These are phyloP conservation scores for Sigmodon hispidus DNA, from an alignment of 2,113 vertebrate genomes.

Conservation along the genomic window DNA sequence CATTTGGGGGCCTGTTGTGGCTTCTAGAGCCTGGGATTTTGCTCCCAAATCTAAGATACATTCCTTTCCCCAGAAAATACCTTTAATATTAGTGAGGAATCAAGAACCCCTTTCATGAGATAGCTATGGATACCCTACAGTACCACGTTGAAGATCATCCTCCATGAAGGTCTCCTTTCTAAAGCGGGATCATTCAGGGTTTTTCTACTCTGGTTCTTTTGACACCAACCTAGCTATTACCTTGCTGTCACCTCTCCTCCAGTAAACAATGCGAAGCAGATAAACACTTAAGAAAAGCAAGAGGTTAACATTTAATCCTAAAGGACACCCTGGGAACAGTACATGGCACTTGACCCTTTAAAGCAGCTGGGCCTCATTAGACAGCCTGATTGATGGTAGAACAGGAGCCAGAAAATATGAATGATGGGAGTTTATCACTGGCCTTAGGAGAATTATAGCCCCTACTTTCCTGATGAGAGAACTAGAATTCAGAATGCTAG, in stretches of 20 bases:
- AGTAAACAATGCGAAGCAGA: not conserved
- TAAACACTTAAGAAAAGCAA: not conserved
- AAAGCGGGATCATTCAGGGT: not conserved
- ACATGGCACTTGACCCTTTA: not conserved
- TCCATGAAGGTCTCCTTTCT: not conserved
- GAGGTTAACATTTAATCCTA: not conserved
- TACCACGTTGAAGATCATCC: not conserved
- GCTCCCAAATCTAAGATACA: not conserved
- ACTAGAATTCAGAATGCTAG: not conserved
- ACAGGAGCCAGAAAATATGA: not conserved
- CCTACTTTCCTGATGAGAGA: not conserved
- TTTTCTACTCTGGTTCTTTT: not conserved
- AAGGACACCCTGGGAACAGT: not conserved
- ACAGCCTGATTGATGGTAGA: not conserved
- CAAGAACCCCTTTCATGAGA: not conserved
- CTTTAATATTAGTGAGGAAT: not conserved
- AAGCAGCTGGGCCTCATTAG: not conserved
- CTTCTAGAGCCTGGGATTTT: not conserved
- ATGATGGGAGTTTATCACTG: not conserved
- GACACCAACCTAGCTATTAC: not conserved
- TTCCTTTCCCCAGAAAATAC: not conserved
- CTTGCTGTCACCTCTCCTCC: not conserved
- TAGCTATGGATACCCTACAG: not conserved
- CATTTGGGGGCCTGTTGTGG: not conserved
- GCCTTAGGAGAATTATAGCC: not conserved